These are phyloP conservation scores for Ahaetulla prasina DNA, from an alignment of 2,113 vertebrate species.

Conservation along the genomic window DNA sequence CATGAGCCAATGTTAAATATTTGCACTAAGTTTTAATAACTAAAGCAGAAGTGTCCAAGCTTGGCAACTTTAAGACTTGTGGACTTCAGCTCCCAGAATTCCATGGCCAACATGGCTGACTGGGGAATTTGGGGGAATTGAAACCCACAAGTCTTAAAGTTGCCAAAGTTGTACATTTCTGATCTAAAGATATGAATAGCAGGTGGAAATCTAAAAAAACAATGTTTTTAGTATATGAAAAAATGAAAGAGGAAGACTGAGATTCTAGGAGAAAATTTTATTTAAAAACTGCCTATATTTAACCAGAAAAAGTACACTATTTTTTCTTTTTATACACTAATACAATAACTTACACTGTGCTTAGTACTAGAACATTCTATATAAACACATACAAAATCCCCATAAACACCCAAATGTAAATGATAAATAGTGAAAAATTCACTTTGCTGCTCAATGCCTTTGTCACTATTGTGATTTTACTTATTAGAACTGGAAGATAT, in stretches of 20 bases:
- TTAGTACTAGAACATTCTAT: conserved; percentile 62
- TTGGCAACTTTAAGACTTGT: neutral
- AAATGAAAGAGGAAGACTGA: conserved; percentile 14
- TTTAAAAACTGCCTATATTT: conserved; percentile 70
- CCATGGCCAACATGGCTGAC: neutral
- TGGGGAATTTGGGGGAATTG: neutral
- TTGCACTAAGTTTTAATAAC: neutral
- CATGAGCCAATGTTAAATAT: neutral
- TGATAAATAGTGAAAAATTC: conserved; percentile 57
- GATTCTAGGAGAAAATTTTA: conserved; percentile 70
- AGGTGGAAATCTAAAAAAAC: neutral
- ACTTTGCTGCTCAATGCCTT: conserved; percentile 39
- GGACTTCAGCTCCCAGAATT: neutral
- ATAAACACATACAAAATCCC: conserved; percentile 33
- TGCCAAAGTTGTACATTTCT: neutral
- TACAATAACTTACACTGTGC: conserved; percentile 66
- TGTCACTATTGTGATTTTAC: conserved; percentile 53
- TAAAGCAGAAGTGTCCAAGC: neutral
- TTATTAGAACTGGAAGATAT: conserved; percentile 62
- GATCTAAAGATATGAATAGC: neutral
- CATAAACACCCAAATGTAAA: conserved; percentile 19
- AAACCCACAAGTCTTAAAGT: neutral
- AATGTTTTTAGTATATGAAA: neutral
- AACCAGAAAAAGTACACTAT: conserved; percentile 65
- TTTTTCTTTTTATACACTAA: conserved; percentile 67